Evolutionary conservation across 2,113 vertebrate species (phyloP), one percentile per base, ranked within the genome.

Genomic region (Silurus meridionalis): DNA sequence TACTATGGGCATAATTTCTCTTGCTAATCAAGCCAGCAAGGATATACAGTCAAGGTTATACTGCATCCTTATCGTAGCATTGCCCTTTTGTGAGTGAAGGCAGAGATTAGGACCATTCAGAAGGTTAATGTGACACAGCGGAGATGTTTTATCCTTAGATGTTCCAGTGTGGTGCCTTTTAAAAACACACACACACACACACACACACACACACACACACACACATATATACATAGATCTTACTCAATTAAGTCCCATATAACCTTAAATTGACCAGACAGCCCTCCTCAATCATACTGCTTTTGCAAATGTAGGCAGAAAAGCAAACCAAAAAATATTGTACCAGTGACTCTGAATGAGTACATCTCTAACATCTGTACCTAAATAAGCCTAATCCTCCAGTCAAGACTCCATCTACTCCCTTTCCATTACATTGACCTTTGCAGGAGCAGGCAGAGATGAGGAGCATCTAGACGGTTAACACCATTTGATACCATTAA

Each of bases 271-370:
- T 80, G 9, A 58, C 5, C 4, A 60, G 13, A 60, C 1, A 57
- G 28, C 15, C 55, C 28, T 61, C 57, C 17, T 46, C 28, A 8
- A 61, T 61, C n/a, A 52, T 46, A 61, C 78, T 17, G 23, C 17
- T 61, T 80, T 61, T 61, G 19, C 28, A 80, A 61, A 61, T 61
- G 28, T 23, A 89, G 91, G 90, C 84, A 90, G 87, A 88, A 17
- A 63, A 60, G 90, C 71, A 64, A 46, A 64, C 74, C 37, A 90
- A 80, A 88, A 75, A 89, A 57, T 57, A 84, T 53, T 66, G 74
- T 72, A 53, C 78, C 23, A 46, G 84, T 90, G 85, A 86, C 87
- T 86, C 63, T 75, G 80, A 92, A 89, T 89, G 88, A 77, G 46
- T 83, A 58, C 74, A 86, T 71, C 63, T 77, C 80, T 80, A 89